Evolutionary conservation across 2,113 vertebrate genomes (phyloP), one percentile per base, ranked within the genome.

Genomic region (Clinocottus analis): DNA sequence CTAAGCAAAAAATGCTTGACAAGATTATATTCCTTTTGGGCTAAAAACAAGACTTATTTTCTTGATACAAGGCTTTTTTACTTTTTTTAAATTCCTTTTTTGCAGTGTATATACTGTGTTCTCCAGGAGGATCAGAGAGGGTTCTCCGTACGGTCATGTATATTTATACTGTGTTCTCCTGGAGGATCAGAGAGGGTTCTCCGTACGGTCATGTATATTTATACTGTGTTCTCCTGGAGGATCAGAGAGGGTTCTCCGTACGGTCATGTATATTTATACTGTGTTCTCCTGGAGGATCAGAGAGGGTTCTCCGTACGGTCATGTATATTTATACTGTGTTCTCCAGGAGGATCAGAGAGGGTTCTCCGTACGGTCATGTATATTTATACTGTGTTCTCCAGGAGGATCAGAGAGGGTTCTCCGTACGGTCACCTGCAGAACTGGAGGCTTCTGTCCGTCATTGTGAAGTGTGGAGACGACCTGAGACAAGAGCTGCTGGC

Each of bases 391-490:
- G 56, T 35, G 5, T 39, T 0, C 16, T 2, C 43, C 93, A 98
- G 98, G 90, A 87, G 98, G 53, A 99, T 99, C 88, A 92, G 97
- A n/a, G 98, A 99, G 43, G 95, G 91, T 0, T 99, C 98, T 19
- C 98, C 97, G 0, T 99, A 99, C 2, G 98, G 98, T 0, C 97
- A 98, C 91, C 94, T 99, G 5, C 95, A 95, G 3, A 97, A 95
- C 64, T 99, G 98, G 98, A 94, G 96, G 60, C 95, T 99, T 12
- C 96, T 98, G 64, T 98, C 97, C 0, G 97, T 99, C 90, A 99
- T 99, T 0, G 98, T 99, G 31, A 99, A 99, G 79, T 99, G 98
- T 5, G 98, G 98, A 0, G 98, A 99, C 25, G 98, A 99, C 75
- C 95, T 99, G 3, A 92, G 98, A 7, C 98, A 99, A 91, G 97